Base-by-base conservation (phyloP, 92 coral and sea anemone genomes). In the Bergia sp. region DNA sequence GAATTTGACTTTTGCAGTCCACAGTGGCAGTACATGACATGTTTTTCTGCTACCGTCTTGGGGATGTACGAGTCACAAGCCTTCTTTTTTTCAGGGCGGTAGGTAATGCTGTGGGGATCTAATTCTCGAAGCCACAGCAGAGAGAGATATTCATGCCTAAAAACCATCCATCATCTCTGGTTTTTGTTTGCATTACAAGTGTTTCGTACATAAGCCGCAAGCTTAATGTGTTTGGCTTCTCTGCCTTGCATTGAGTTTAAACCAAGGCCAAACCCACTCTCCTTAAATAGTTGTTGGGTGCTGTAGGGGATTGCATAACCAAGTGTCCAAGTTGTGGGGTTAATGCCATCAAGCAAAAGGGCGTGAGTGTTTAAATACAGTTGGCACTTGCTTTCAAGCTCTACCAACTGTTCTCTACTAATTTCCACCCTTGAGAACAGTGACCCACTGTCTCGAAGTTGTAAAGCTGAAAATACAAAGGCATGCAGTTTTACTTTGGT, bases 401-500 rank as follows among this genome's bases (percentile, higher is more conserved):
- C 82, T 21, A 77, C 81, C 78, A 92, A 50, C 74, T 66, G 82
- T 61, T 92, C 91, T 86, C 81, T 92, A 79, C 85, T 87, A 50
- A 86, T 67, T 84, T 79, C 90, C 65, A 89, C 92, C 88, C 94
- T 85, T 78, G 90, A 82, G 81, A 77, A 91, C 47, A 91, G 81
- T 72, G 93, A 81, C 73, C 82, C 90, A 81, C 91, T 61, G 44
- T 93, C 93, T 83, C 89, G 75, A 42, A 93, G 91, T 78, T 88
- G 82, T 65, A 91, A 41, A 36, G 92, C 96, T 23, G 72, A 76
- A 61, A 82, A 89, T 86, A 89, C 92, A 73, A 91, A 84, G 71
- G 90, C 92, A 89, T 93, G 86, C 37, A 91, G 77, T 84, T 91
- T 93, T 55, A 93, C 82, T 66, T 90, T 65, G 64, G 77, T 81